Percentiles rank a stretch among this genome's conserved stretches.
phyloP scores from a whole-genome alignment of 2,797 vertebrate genomes.

The Lacerta bilineata region DNA sequence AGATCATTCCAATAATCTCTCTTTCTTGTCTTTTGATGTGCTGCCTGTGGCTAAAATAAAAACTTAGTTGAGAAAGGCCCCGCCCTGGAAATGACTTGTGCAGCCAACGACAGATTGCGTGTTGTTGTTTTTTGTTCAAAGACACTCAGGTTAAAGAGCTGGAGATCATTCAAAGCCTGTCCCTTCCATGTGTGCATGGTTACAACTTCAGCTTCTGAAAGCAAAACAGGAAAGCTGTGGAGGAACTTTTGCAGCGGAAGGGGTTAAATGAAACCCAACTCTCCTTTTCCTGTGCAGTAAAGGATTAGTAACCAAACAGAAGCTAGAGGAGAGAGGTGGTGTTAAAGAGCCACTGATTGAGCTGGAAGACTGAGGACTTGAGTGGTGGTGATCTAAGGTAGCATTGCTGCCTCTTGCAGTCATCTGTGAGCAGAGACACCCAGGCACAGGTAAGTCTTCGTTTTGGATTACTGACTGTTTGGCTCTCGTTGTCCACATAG shows the following conservation, averaged over 20 bases:
- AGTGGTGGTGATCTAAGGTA: conserved; percentile 17
- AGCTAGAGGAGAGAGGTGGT: conserved; percentile 55
- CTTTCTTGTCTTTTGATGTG: conserved; percentile 54
- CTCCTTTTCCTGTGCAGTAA: conserved; percentile 71
- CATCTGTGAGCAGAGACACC: conserved; percentile 21
- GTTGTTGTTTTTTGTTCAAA: conserved; percentile 8
- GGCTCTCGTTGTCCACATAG: no score
- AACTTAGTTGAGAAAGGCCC: conserved; percentile 57
- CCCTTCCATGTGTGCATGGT: neutral
- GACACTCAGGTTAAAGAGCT: conserved; percentile 32
- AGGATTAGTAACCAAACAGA: conserved; percentile 74
- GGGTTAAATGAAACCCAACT: conserved; percentile 77
- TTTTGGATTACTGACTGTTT: conserved; percentile 28
- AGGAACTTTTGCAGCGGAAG: conserved; percentile 57
- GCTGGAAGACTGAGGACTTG: conserved; percentile 35
- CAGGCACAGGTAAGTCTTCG: conserved; percentile 65
- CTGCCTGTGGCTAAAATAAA: conserved; percentile 74
- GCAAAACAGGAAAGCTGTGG: conserved; percentile 55
- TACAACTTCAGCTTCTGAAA: neutral
- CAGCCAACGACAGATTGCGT: conserved; percentile 33
- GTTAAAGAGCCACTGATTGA: conserved; percentile 54
- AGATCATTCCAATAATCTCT: conserved; percentile 16
- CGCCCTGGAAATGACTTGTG: conserved; percentile 67
- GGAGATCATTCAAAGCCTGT: conserved; percentile 43
- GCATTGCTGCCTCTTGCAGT: conserved; percentile 27